Evolutionary conservation across 2,888 invertebrate genomes (phyloP).

Genomic region (Sarcophaga rosellei): DNA sequence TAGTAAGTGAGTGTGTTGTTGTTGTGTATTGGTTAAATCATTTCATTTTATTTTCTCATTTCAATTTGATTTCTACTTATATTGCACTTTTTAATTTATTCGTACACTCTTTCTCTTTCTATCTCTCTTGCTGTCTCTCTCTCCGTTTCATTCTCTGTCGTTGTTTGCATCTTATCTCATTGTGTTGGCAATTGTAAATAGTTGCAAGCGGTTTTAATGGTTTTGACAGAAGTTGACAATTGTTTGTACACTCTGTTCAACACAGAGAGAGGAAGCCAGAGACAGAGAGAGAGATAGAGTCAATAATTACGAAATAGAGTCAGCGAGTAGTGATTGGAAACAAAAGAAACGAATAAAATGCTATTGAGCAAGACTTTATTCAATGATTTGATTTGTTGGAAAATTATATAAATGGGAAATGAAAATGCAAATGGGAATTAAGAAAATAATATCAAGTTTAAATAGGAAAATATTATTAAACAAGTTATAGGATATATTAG

Average conservation of each 20-base stretch:
- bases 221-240: constrained; percentile 64
- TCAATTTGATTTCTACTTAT: constrained; percentile 40
- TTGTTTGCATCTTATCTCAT: constrained; percentile 6
- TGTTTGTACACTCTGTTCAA: constrained; percentile 55
- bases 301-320: too few species aligned
- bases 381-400: too few species aligned
- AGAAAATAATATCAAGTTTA: too few species aligned
- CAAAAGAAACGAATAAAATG: too few species aligned
- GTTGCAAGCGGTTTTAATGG: constrained; percentile 62
- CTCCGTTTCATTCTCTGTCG: constrained; percentile 11
- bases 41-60: constrained; percentile 3
- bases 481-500: too few species aligned
- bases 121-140: not conserved
- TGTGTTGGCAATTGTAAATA: constrained; percentile 46
- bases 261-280: not conserved
- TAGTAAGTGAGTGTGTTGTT: constrained; percentile 32
- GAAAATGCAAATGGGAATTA: too few species aligned
- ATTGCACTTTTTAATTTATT: constrained; percentile 15
- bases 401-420: too few species aligned
- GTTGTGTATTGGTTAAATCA: constrained; percentile 5
- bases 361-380: too few species aligned
- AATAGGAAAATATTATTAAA: too few species aligned
- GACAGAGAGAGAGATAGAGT: not conserved
- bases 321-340: too few species aligned
- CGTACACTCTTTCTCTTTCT: not conserved